These are phyloP conservation scores for Phenacoccus solenopsis DNA, from an alignment of 1,140 invertebrate species.

Conservation along the genomic window DNA sequence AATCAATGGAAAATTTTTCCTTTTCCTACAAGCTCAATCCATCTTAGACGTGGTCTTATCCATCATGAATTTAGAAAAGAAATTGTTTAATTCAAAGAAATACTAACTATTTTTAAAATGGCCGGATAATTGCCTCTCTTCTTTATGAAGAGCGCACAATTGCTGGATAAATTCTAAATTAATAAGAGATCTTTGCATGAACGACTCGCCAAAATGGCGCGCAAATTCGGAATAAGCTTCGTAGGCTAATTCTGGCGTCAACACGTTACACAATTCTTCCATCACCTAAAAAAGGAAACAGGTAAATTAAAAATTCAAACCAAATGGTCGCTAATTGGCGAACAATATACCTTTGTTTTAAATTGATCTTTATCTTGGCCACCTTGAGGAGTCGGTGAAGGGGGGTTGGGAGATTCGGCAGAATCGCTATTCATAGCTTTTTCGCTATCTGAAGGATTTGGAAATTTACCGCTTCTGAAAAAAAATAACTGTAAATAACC, in stretches of 20 bases:
- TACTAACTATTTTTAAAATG: constrained; percentile 19
- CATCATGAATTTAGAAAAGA: background rate
- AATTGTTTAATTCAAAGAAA: background rate
- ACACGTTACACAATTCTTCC: constrained; percentile 66
- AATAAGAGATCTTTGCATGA: constrained; percentile 55
- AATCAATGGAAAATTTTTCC: no score
- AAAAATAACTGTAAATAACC: background rate
- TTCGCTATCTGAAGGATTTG: background rate
- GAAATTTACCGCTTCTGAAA: background rate
- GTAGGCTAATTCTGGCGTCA: constrained; percentile 70
- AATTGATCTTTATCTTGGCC: constrained; percentile 19
- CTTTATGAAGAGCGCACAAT: constrained; percentile 38
- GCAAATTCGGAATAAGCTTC: constrained; percentile 62
- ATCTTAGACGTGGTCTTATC: no score
- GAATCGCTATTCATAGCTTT: constrained; percentile 22
- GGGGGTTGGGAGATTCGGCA: constrained; percentile 20
- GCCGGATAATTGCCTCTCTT: constrained; percentile 20
- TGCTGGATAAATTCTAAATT: constrained; percentile 63
- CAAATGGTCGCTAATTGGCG: background rate
- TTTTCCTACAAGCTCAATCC: no score
- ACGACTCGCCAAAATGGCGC: constrained; percentile 55
- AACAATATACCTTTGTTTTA: constrained; percentile 20
- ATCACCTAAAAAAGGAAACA: constrained; percentile 39
- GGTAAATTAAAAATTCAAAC: background rate
- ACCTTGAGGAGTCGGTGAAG: background rate